Conservation (phyloP, 2,113 vertebrate genomes). For the Crotalus tigris region DNA sequence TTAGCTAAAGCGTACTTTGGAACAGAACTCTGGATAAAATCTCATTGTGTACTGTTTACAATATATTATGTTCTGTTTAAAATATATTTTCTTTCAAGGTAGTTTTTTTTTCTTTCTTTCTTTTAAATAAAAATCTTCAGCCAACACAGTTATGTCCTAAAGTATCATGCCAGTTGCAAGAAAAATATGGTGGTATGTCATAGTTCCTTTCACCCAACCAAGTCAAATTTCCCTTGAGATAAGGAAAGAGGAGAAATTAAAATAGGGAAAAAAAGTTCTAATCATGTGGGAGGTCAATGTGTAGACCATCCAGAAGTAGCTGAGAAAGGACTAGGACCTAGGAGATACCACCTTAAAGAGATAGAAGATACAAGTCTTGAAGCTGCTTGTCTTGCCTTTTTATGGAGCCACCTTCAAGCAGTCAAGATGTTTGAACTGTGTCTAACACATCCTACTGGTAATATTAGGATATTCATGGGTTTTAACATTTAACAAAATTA, state of each 20-base stretch:
- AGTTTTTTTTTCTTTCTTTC: background rate
- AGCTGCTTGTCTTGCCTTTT: background rate
- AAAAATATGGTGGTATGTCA: background rate
- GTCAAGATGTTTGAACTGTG: background rate
- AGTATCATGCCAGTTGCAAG: background rate
- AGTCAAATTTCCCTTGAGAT: background rate
- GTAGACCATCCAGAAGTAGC: background rate
- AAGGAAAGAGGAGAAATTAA: background rate
- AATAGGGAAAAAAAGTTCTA: background rate
- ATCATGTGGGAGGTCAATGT: background rate
- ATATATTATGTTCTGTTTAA: background rate
- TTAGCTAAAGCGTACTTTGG: constrained; percentile 1
- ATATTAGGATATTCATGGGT: background rate
- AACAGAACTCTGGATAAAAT: background rate
- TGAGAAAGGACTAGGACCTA: background rate
- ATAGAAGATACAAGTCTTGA: background rate
- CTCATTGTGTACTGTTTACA: background rate
- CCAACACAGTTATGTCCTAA: background rate
- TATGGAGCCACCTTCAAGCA: background rate
- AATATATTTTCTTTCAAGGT: background rate
- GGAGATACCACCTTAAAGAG: background rate
- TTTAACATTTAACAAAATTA: background rate
- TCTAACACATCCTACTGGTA: background rate
- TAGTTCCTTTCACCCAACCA: background rate
- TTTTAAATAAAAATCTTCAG: background rate